Percentiles rank a stretch among this genome's conserved stretches.
Evolutionary conservation across 2,113 vertebrate species (phyloP).

Genomic region (Paramormyrops kingsleyae): DNA sequence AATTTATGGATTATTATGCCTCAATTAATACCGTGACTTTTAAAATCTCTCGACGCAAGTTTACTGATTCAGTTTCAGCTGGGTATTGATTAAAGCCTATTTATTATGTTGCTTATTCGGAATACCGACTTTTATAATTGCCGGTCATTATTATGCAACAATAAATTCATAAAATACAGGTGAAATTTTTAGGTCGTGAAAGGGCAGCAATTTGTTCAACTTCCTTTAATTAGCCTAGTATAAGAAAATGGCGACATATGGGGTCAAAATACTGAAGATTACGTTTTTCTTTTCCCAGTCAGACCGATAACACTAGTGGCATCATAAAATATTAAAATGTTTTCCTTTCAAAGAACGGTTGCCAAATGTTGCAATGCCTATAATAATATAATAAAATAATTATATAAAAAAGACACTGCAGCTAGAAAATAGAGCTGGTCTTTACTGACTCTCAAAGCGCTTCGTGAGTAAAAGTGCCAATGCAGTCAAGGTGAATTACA

Average conservation of each 20-base stretch:
- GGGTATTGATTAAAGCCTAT: background rate
- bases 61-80: background rate
- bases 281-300: background rate
- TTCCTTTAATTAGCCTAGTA: background rate
- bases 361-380: background rate
- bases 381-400: background rate
- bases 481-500: background rate
- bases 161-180: background rate
- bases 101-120: background rate
- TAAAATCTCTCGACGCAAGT: background rate
- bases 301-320: background rate
- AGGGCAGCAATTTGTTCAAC: background rate
- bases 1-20: background rate
- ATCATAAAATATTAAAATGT: background rate
- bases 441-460: background rate
- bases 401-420: background rate
- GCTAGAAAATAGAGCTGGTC: background rate
- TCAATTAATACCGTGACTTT: background rate
- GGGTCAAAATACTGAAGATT: background rate
- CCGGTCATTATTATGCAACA: background rate
- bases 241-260: background rate
- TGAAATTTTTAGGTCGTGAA: background rate
- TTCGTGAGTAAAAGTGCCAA: background rate
- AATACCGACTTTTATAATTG: background rate
- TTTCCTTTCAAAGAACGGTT: background rate